Percentiles rank a stretch among this genome's conserved stretches.
Evolutionary conservation across 2,888 invertebrate species (phyloP).

Genomic region (Stenolophus ochropezus): DNA sequence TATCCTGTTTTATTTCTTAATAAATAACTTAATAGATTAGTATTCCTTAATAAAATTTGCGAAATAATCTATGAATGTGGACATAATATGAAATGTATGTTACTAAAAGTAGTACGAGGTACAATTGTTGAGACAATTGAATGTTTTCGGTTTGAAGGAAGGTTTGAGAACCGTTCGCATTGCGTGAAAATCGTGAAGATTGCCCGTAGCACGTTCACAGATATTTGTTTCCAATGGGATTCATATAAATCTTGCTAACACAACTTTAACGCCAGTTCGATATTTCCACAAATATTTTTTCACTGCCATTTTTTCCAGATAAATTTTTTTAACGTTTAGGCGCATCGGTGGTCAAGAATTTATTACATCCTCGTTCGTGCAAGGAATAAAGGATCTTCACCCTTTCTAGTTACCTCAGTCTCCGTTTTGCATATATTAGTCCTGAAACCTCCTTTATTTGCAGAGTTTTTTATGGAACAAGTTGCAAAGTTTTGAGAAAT

Average conservation of each 20-base stretch:
- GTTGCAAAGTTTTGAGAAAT: constrained; percentile 26
- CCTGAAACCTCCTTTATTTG: constrained; percentile 10
- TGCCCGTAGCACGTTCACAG: constrained; percentile 33
- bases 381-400: neutral
- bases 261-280: constrained; percentile 55
- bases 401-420: neutral
- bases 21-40: too few species aligned
- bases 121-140: too few species aligned
- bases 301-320: constrained; percentile 40
- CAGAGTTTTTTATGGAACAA: constrained; percentile 12
- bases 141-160: too few species aligned
- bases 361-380: constrained; percentile 16
- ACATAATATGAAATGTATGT: too few species aligned
- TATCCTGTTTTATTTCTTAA: too few species aligned
- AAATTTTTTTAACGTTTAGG: constrained; percentile 40
- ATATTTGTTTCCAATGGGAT: constrained; percentile 57
- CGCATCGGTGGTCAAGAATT: constrained; percentile 23
- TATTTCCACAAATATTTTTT: constrained; percentile 51
- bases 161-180: neutral
- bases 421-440: constrained; percentile 30
- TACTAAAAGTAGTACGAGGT: too few species aligned
- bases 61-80: too few species aligned
- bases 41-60: too few species aligned
- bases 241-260: constrained; percentile 57
- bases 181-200: neutral